Evolutionary conservation across 1,140 invertebrate species (phyloP), one percentile per base, ranked within the genome.

Genomic region (Zaprionus kolodkinae): DNA sequence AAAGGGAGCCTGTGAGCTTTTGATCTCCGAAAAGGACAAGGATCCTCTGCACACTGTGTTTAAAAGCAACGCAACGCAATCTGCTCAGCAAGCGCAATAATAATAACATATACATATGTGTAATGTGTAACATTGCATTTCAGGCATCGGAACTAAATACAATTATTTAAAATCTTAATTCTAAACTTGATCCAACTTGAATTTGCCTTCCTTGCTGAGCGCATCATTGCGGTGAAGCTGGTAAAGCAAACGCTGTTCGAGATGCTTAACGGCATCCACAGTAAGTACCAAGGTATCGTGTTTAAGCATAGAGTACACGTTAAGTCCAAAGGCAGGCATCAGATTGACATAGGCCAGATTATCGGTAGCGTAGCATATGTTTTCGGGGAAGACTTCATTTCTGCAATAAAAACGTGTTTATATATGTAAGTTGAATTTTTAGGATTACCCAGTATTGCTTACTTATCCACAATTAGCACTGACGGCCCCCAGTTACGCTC

Each of bases 271-370:
- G 10, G 98, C 98, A 54, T 94, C 93, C 76, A 96, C 93, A 2
- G 99, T 99, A 0, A 99, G 91, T 1, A 99, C 96, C 13, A 99
- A 91, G 0, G 98, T 99, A 69, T 98, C 96, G 93, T 99, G 97
- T 94, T 99, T 99, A 38, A 99, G 92, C 97, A 99, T 99, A 92
- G 94, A 99, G 81, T 96, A 96, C 0, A 96, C 96, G 93, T 97
- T 97, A 2, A 97, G 92, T 15, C 96, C 98, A 94, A 99, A 99
- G 45, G 96, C 95, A 33, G 99, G 98, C 97, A 99, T 98, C n/a
- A 99, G 93, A 93, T 98, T 99, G 5, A 98, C 95, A 88, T 97
- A 96, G 64, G 94, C 95, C 30, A 99, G 94, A 6, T 91, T 64
- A 79, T 97, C 95, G 15, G 96, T 95, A 4, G 98, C 98, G 25